Base-by-base conservation (phyloP, 2,113 vertebrate genomes). In the Percina caprodes region DNA sequence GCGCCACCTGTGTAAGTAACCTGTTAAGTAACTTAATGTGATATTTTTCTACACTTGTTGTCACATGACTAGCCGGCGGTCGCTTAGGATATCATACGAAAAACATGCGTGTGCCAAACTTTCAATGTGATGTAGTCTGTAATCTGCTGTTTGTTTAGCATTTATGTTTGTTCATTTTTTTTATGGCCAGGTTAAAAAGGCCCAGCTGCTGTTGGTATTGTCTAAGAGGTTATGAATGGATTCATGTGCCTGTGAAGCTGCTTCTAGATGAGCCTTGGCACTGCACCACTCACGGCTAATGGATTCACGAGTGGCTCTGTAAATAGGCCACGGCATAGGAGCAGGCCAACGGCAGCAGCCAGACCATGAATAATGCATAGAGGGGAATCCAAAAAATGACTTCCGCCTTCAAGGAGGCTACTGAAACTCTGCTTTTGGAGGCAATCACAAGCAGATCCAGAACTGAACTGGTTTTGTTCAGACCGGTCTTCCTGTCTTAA, bases 311-410 rank as follows among this genome's bases (percentile, higher is more conserved):
- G 81, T 66, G 83, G 48, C 73, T 90, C 84, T 51, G 82, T 87
- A 91, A 93, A 87, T 92, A 88, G 92, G 83, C 79, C 88, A 86
- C 56, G 81, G 86, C 83, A 88, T 80, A 84, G 45, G 78, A 80
- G 73, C 86, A 66, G 77, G 76, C 78, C 88, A 49, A 46, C 33
- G 60, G 86, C 79, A 61, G 83, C 83, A 82, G 85, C 83, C 58
- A 77, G 72, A 14, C 48, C 55, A 77, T 91, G 90, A 91, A 91
- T 93, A 85, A 93, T 89, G 69, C 80, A 93, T 71, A 35, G 51
- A 35, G 72, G 86, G 49, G 61, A 79, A 89, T 80, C 77, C 45
- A 78, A 62, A 84, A 89, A 90, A 88, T 55, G 69, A 84, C 85
- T 88, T 87, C 75, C 51, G 35, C 70, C 77, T 80, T 82, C 13